Evolutionary conservation across 2,888 invertebrate species (phyloP).

Genomic region (Azorinus chamasolen): DNA sequence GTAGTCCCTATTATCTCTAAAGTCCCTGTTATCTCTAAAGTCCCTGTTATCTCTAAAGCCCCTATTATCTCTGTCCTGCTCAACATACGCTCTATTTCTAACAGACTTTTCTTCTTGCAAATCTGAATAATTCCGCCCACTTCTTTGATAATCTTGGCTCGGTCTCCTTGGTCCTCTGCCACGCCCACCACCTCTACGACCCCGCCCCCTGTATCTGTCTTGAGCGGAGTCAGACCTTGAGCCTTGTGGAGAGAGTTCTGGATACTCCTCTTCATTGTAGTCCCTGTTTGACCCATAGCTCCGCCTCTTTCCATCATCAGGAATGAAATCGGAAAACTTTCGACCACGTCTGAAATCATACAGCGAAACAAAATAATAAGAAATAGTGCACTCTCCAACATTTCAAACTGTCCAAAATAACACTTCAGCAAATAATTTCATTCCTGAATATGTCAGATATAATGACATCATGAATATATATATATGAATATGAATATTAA

Average conservation of each 20-base stretch:
- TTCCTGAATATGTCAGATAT: too few species aligned
- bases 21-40: slow-evolving; percentile 6
- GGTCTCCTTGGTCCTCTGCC: not conserved
- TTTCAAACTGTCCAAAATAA: too few species aligned
- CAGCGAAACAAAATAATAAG: too few species aligned
- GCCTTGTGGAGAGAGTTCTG: slow-evolving; percentile 2
- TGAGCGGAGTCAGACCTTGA: slow-evolving; percentile 28
- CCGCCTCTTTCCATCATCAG: slow-evolving; percentile 12
- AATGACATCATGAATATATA: too few species aligned
- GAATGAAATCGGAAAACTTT: not conserved
- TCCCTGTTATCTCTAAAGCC: slow-evolving; percentile 24
- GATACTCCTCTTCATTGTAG: slow-evolving; percentile 15
- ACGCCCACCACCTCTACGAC: slow-evolving; percentile 27
- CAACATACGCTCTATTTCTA: slow-evolving; percentile 10
- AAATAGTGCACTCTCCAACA: too few species aligned
- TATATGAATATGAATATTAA: too few species aligned
- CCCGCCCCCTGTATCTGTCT: slow-evolving; percentile 27
- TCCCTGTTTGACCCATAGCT: slow-evolving; percentile 31
- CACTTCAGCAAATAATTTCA: not conserved
- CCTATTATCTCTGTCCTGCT: slow-evolving; percentile 32
- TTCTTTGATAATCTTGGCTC: slow-evolving; percentile 17
- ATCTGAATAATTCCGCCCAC: slow-evolving; percentile 45
- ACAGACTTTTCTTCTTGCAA: slow-evolving; percentile 25
- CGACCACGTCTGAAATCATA: slow-evolving; percentile 11
- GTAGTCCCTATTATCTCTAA: slow-evolving; percentile 2